A percentile compares a stretch with the other conserved stretches of the same genome.
Evolutionary conservation across 1,140 invertebrate genomes (phyloP).

Genomic region (Sycophila sp.): DNA sequence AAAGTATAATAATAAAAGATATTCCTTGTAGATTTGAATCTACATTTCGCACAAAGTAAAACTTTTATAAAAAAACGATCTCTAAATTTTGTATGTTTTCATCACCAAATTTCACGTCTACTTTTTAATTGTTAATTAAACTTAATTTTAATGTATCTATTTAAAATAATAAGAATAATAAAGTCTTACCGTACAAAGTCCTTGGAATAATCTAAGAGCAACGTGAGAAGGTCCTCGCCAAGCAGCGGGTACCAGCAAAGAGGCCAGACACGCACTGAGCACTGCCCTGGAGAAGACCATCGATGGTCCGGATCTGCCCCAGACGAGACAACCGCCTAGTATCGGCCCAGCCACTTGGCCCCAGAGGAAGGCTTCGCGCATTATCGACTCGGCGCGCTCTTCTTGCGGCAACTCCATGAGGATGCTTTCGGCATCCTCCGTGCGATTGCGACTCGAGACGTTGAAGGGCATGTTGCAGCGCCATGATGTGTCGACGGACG

Average conservation of each 20-base stretch:
- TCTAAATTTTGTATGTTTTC: neutral
- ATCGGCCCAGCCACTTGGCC: slow-evolving; percentile 69
- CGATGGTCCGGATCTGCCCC: slow-evolving; percentile 68
- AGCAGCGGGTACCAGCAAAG: slow-evolving; percentile 68
- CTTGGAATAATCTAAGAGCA: slow-evolving; percentile 68
- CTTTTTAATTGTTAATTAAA: no score
- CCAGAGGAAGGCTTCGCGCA: slow-evolving; percentile 70
- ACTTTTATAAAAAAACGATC: neutral
- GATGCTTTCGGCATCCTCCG: slow-evolving; percentile 61
- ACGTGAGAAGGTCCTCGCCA: slow-evolving; percentile 71
- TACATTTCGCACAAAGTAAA: neutral
- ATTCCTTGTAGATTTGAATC: neutral
- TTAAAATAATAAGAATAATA: no score
- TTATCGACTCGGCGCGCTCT: slow-evolving; percentile 67
- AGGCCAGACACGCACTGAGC: slow-evolving; percentile 67
- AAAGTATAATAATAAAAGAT: no score
- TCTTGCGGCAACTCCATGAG: slow-evolving; percentile 65
- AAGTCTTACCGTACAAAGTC: slow-evolving; percentile 67
- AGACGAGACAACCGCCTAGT: slow-evolving; percentile 69
- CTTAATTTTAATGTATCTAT: no score
- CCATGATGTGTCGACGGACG: slow-evolving; percentile 63
- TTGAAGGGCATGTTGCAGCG: slow-evolving; percentile 64
- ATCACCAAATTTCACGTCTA: neutral
- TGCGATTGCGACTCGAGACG: slow-evolving; percentile 59
- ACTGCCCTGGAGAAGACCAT: slow-evolving; percentile 69